Conservation (phyloP, 2,797 vertebrate species). For the Tachyglossus aculeatus region DNA sequence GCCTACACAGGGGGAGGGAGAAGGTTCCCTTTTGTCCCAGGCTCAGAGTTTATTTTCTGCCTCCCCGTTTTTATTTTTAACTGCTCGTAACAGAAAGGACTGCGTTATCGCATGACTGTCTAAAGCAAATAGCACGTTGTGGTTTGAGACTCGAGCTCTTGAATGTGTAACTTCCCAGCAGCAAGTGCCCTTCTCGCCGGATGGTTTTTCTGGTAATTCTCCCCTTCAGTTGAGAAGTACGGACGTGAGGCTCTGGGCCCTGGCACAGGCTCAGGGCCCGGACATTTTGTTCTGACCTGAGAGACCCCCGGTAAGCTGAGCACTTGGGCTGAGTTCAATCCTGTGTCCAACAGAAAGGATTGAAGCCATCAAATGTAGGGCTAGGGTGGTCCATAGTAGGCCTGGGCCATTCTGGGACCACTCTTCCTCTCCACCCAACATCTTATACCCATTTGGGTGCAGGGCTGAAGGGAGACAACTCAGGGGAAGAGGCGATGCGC, state of each 20-base stretch:
- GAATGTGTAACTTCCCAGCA: slow-evolving; percentile 59
- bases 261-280: no score
- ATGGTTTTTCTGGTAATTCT: slow-evolving; percentile 58
- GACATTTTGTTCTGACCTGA: no score
- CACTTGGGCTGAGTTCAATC: no score
- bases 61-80: slow-evolving; percentile 61
- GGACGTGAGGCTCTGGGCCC: slow-evolving; percentile 36
- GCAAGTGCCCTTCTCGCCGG: slow-evolving; percentile 34
- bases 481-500: no score
- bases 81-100: slow-evolving; percentile 47
- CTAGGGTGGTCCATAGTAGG: no score
- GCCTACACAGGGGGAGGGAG: slow-evolving; percentile 22
- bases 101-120: slow-evolving; percentile 46
- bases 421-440: no score
- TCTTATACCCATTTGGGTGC: no score
- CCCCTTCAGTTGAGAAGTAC: slow-evolving; percentile 40
- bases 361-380: no score
- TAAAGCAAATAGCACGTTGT: slow-evolving; percentile 53
- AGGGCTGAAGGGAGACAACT: no score
- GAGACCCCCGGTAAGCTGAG: no score
- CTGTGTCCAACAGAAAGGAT: no score
- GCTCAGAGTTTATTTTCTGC: slow-evolving; percentile 45
- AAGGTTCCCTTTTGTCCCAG: slow-evolving; percentile 7
- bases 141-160: slow-evolving; percentile 59
- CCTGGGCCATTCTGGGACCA: no score